Evolutionary conservation across 1,140 invertebrate genomes (phyloP), one percentile per base, ranked within the genome.

Genomic region (Lordiphosa stackelbergi): DNA sequence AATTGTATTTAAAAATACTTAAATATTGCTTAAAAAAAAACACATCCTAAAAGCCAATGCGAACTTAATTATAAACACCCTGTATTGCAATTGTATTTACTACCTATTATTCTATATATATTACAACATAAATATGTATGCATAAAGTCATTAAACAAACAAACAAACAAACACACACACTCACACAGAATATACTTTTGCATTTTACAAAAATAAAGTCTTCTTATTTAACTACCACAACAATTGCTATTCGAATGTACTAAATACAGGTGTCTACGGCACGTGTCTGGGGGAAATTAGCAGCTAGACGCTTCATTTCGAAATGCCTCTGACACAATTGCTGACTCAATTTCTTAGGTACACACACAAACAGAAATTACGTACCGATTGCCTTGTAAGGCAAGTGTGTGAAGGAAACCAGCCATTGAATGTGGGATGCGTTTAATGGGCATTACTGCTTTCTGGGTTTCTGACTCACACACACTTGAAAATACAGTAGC

Each of bases 191-290:
- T 77, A 83, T 83, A 83, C 77, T 83, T 78, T 85, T 83, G 78
- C 78, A 84, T 84, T 83, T 81, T 81, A 81, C 70, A 46, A 81
- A 83, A 85, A 85, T 85, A 85, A 85, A 85, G 81, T 85, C 81
- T 84, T 84, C 78, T 85, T 85, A 85, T 85, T 85, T 71, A 85
- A 85, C 78, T 84, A 85, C 60, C 31, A 48, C 31, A 36, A 36
- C 8, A 12, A 38, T 12, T 51, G 9, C 11, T 10, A 38, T 12
- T 40, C 35, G 16, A 36, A 34, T 52, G 69, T 75, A 64, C 11
- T 28, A 31, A 34, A 47, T 74, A 79, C 77, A 75, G 75, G 75
- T 81, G 75, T n/a, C 51, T 52, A 24, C 22, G 66, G 75, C 75
- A 71, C 75, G 64, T 54, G 62, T 53, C 75, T 24, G 4, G 12